Conservation (phyloP, 30 jellyfish, hydroid and myxozoan species). For the Aurelia aurita complex sp. Pacific region DNA sequence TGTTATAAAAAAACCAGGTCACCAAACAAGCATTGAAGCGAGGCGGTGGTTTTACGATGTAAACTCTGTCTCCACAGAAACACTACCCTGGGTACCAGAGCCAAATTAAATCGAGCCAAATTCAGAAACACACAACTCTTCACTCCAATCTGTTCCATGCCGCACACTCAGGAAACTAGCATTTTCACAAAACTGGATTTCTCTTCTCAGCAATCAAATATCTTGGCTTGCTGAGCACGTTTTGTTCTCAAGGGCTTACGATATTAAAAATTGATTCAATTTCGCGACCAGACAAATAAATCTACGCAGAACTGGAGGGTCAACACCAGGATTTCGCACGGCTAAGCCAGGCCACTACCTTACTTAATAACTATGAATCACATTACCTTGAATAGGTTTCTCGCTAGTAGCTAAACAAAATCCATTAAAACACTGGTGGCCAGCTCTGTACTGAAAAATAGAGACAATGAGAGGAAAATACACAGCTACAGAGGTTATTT, state of each 20-base stretch:
- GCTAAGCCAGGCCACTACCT: constrained; percentile 51
- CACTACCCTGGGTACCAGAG: too few species aligned
- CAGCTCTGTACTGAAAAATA: background rate
- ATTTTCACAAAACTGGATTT: too few species aligned
- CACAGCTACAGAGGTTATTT: constrained; percentile 1
- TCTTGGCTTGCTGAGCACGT: constrained; percentile 42
- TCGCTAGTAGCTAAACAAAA: background rate
- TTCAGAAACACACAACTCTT: too few species aligned
- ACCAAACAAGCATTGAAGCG: too few species aligned
- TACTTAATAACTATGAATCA: constrained; percentile 9
- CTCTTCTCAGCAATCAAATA: constrained; percentile 23
- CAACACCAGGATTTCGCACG: constrained; percentile 47
- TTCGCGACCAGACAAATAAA: constrained; percentile 51
- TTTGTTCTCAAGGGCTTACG: constrained; percentile 27
- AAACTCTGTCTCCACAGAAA: too few species aligned
- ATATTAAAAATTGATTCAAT: constrained; percentile 37
- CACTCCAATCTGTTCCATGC: too few species aligned
- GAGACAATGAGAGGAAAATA: background rate
- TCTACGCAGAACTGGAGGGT: constrained; percentile 35
- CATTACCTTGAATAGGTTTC: background rate
- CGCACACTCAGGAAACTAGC: too few species aligned
- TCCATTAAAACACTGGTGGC: background rate
- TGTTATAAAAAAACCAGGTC: too few species aligned
- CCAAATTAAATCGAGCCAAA: too few species aligned
- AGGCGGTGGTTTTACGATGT: too few species aligned